Evolutionary conservation across 2,888 invertebrate genomes (phyloP).

Genomic region (Clivina fossor): DNA sequence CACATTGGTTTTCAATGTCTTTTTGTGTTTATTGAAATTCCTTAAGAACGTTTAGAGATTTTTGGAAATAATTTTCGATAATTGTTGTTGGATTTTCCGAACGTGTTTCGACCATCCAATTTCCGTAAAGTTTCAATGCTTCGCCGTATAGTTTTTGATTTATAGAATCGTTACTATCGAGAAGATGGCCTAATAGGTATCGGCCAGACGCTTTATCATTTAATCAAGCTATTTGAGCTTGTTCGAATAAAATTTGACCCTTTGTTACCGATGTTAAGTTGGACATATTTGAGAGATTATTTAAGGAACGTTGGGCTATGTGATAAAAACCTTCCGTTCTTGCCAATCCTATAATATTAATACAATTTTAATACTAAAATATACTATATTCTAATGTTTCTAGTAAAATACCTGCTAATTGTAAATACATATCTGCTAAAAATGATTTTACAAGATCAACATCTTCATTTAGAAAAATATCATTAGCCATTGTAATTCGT

Average conservation of each 20-base stretch:
- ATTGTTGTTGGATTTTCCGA: constrained; percentile 73
- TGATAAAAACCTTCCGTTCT: constrained; percentile 58
- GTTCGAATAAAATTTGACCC: constrained; percentile 56
- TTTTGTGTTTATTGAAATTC: constrained; percentile 46
- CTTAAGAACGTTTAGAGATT: constrained; percentile 58
- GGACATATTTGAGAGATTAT: constrained; percentile 50
- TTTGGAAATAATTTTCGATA: constrained; percentile 65
- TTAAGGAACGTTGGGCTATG: constrained; percentile 58
- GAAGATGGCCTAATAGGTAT: constrained; percentile 50
- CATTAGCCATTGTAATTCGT: constrained; percentile 65
- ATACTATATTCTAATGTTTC: no score
- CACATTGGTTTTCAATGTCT: constrained; percentile 57
- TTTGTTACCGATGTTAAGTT: constrained; percentile 50
- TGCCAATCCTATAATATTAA: constrained; percentile 55
- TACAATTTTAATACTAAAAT: no score
- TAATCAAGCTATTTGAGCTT: constrained; percentile 59
- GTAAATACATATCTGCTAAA: constrained; percentile 47
- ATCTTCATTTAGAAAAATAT: constrained; percentile 49
- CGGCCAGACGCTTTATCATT: constrained; percentile 57
- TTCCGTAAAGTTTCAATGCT: constrained; percentile 69
- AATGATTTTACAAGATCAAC: constrained; percentile 45
- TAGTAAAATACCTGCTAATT: constrained; percentile 51
- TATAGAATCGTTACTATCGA: constrained; percentile 37
- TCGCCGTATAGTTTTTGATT: constrained; percentile 48
- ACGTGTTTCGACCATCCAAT: constrained; percentile 80